phyloP scores from a whole-genome alignment of 1,140 invertebrate species.

The Arion vulgaris region DNA sequence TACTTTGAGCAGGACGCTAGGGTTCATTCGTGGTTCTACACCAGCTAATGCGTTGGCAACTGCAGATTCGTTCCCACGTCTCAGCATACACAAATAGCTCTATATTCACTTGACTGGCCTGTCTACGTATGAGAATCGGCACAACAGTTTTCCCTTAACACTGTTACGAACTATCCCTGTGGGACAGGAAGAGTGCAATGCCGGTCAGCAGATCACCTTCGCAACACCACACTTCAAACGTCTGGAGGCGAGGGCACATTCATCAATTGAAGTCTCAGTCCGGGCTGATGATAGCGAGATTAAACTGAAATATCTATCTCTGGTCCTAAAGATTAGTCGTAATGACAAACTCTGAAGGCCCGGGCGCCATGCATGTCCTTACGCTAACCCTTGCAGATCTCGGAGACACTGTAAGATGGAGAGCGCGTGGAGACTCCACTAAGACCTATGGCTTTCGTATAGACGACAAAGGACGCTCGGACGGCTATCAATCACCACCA shows the following conservation, averaged over 20 bases:
- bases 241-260: neutral
- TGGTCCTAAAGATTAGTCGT: neutral
- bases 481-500: neutral
- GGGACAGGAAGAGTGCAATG: neutral
- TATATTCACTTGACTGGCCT: neutral
- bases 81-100: neutral
- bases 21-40: neutral
- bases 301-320: neutral
- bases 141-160: neutral
- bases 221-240: neutral
- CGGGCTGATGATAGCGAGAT: neutral
- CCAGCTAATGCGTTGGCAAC: neutral
- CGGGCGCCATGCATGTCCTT: neutral
- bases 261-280: neutral
- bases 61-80: neutral
- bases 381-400: neutral
- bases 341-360: neutral
- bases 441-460: neutral
- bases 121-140: neutral
- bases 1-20: too few relatives aligned
- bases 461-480: neutral
- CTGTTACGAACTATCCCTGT: neutral
- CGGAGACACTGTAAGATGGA: neutral
- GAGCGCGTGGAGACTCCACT: neutral
- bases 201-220: neutral